Base-by-base conservation (phyloP, 2,113 vertebrate genomes). In the Nothoprocta perdicaria region DNA sequence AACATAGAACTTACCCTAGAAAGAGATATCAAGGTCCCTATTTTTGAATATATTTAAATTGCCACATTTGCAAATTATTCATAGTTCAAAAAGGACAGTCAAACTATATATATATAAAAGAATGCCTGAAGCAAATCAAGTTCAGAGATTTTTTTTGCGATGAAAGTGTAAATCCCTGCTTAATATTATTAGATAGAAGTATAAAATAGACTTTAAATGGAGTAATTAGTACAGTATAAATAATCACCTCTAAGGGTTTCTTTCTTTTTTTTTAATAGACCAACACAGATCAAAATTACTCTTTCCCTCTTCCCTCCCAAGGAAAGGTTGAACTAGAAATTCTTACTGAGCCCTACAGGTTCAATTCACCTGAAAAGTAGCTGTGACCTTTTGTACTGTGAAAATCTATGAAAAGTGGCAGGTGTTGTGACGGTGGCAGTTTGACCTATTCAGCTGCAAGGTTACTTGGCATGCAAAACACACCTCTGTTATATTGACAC, bases 341-440 rank as follows among this genome's bases (percentile, higher is more conserved):
- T 88, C 71, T 63, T 92, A 57, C 60, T 71, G 52, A 83, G 61
- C 45, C 82, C 67, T 82, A 38, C 74, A 63, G 78, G 79, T 75
- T 96, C 84, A 81, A 84, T 86, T 79, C 76, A 67, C 53, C 72
- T 71, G 73, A 90, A 86, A 85, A 91, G 80, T 80, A 85, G 67
- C 46, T 57, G 10, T 84, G 86, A 75, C 76, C 63, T 95, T 93
- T 73, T 86, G 55, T 62, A 63, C 61, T 63, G 80, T 92, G 31
- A 43, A 92, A 63, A 82, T 52, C 57, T 57, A 45, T 43, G 46
- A 60, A 87, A 84, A 72, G 24, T 26, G 4, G 79, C 92, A 96
- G 84, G 90, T 93, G 73, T 68, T 81, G 81, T 93, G 35, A 92
- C 68, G 7, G 0, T 69, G 74, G 33, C 48, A 68, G 40, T 88